These are phyloP conservation scores for Mesoclemmys tuberculata DNA, from an alignment of 2,113 vertebrate genomes.

Conservation along the genomic window DNA sequence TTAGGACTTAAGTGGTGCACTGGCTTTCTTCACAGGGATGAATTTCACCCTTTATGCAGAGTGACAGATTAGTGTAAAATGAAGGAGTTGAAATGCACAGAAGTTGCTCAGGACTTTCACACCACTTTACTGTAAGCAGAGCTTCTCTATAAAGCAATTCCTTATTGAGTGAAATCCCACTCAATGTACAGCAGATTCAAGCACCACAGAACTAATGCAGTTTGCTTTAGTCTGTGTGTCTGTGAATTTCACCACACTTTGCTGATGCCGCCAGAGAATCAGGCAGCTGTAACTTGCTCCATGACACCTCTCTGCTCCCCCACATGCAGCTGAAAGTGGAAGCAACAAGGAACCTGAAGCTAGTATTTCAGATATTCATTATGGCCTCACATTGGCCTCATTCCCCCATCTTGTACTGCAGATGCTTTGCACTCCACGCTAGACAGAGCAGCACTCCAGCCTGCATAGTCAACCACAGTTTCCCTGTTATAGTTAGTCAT, in stretches of 20 bases:
- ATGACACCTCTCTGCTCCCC: not conserved
- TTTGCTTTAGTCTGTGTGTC: not conserved
- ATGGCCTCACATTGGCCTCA: not conserved
- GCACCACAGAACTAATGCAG: not conserved
- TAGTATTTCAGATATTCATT: not conserved
- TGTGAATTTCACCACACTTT: not conserved
- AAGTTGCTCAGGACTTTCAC: not conserved
- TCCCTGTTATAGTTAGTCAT: not conserved
- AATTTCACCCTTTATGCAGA: too few species aligned
- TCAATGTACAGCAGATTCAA: not conserved
- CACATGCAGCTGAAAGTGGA: not conserved
- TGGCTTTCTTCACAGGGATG: not conserved
- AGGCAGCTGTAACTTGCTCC: not conserved
- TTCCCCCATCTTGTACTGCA: constrained; percentile 32
- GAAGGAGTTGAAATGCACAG: too few species aligned
- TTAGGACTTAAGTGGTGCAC: not conserved
- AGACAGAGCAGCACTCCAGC: not conserved
- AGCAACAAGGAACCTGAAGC: not conserved
- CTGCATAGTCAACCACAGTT: not conserved
- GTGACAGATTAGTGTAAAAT: too few species aligned
- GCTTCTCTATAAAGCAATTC: not conserved
- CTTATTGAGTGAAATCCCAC: not conserved
- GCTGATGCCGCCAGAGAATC: not conserved
- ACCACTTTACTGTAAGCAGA: not conserved
- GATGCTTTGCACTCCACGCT: not conserved